A percentile compares a stretch with the other conserved stretches of the same genome.
phyloP scores from a whole-genome alignment of 2,888 invertebrate species.

The Parnassius smintheus region DNA sequence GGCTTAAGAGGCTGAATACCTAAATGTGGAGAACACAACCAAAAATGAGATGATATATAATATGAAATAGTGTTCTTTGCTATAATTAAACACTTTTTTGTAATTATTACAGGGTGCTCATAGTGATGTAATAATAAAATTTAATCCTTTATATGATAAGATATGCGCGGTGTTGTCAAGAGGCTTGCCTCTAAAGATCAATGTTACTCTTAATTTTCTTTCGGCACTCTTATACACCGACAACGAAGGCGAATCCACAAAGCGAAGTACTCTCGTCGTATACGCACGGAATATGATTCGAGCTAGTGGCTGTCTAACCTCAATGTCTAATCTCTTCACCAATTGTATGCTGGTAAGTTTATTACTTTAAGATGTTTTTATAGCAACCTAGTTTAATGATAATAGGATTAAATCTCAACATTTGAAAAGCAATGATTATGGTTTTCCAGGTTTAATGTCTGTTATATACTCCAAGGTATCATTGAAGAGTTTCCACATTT shows the following conservation, averaged over 20 bases:
- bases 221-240: conserved; percentile 48
- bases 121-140: conserved; percentile 48
- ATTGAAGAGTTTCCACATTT: no score
- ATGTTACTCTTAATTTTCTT: conserved; percentile 55
- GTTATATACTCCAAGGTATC: no score
- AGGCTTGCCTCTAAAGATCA: conserved; percentile 45
- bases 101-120: conserved; percentile 35
- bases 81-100: background rate
- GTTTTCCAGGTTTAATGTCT: no score
- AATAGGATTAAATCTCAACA: no score
- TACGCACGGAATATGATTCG: conserved; percentile 59
- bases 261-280: conserved; percentile 38
- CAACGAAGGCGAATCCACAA: conserved; percentile 37
- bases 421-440: no score
- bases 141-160: conserved; percentile 53
- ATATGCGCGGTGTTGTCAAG: conserved; percentile 44
- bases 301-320: conserved; percentile 59
- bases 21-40: no score
- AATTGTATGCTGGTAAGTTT: conserved; percentile 56
- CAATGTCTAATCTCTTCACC: conserved; percentile 56
- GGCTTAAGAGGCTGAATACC: no score
- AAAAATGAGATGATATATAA: no score
- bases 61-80: no score
- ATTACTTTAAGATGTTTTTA: no score
- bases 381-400: no score